These are phyloP conservation scores for Lithophane semibrunnea DNA, from an alignment of 2,888 invertebrate genomes.

Conservation along the genomic window DNA sequence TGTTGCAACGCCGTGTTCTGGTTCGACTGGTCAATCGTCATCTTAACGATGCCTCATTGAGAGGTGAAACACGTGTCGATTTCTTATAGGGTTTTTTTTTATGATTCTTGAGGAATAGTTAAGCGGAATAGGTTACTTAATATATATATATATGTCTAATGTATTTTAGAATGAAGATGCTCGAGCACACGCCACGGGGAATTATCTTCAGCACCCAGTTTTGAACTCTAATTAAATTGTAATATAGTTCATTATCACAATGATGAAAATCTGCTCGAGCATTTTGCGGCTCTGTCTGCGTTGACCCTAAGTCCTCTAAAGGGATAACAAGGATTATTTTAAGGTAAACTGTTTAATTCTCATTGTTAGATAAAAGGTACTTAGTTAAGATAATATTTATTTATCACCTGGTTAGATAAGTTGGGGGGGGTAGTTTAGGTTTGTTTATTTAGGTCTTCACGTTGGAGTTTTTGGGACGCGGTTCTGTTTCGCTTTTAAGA, in stretches of 20 bases:
- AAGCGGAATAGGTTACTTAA: too few relatives aligned
- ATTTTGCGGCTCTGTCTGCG: neutral
- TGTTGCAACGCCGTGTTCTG: too few relatives aligned
- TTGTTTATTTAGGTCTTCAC: constrained; percentile 43
- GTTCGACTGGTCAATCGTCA: too few relatives aligned
- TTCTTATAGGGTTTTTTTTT: too few relatives aligned
- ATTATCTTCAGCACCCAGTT: neutral
- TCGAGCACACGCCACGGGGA: neutral
- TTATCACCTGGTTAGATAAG: constrained; percentile 46
- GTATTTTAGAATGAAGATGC: neutral
- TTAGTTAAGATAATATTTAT: constrained; percentile 51
- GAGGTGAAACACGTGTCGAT: too few relatives aligned
- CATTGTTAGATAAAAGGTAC: constrained; percentile 38
- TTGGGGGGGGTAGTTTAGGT: constrained; percentile 14
- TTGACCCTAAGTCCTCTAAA: neutral
- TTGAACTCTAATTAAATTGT: too few relatives aligned
- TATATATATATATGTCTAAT: too few relatives aligned
- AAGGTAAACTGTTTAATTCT: constrained; percentile 50
- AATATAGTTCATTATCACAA: too few relatives aligned
- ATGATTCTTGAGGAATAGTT: too few relatives aligned
- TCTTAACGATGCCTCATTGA: too few relatives aligned
- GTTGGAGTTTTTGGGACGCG: constrained; percentile 7
- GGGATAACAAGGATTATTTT: constrained; percentile 40
- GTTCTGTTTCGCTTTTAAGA: constrained; percentile 13
- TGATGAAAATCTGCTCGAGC: neutral